Percentiles rank a stretch among this genome's conserved stretches.
These are phyloP conservation scores for Perodicticus potto DNA, from an alignment of 2,797 vertebrate species.

Conservation along the genomic window DNA sequence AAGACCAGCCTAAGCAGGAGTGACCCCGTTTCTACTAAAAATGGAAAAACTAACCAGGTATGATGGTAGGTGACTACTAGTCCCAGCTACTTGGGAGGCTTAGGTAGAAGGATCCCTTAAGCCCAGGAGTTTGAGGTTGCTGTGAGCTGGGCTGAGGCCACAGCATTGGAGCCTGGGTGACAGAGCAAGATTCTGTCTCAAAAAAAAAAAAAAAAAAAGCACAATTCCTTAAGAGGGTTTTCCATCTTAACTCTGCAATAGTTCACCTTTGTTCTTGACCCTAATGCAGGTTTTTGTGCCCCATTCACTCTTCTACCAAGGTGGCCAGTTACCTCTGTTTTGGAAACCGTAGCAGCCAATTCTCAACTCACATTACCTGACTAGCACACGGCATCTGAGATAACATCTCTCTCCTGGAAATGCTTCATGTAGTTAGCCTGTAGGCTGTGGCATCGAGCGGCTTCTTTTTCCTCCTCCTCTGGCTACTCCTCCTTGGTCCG, in stretches of 20 bases:
- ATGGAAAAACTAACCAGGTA: neutral
- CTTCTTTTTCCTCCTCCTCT: neutral
- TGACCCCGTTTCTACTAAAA: neutral
- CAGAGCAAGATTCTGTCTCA: neutral
- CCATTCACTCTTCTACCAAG: neutral
- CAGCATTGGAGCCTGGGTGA: neutral
- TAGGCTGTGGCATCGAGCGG: neutral
- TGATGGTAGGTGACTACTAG: neutral
- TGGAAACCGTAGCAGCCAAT: neutral
- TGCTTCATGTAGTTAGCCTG: neutral
- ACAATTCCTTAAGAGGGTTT: neutral
- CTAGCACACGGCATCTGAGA: neutral
- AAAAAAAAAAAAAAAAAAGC: neutral
- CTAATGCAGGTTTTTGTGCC: neutral
- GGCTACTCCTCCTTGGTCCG: neutral
- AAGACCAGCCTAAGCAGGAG: neutral
- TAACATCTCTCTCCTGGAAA: neutral
- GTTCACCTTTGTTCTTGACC: neutral
- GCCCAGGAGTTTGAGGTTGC: neutral
- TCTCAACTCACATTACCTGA: neutral
- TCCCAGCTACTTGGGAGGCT: neutral
- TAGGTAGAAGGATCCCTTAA: neutral
- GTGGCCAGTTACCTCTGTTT: neutral
- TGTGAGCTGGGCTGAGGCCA: neutral
- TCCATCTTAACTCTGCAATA: neutral